Percentiles rank a stretch among this genome's conserved stretches.
Conservation (phyloP, 2,888 invertebrate genomes). For the Melinopterus prodromus region DNA sequence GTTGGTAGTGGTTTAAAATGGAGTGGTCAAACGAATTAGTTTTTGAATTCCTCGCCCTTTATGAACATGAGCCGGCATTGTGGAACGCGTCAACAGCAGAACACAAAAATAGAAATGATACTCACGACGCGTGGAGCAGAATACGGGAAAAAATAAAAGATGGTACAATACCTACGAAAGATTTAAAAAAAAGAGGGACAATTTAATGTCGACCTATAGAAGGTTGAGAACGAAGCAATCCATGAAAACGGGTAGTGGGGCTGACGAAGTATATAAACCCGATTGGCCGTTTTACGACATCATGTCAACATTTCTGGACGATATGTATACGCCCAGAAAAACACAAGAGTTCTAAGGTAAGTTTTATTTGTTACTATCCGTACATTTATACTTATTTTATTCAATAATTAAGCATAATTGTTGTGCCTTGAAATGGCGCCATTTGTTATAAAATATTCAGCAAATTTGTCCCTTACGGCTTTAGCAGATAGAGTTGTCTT, state of each 20-base stretch:
- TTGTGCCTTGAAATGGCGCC: constrained; percentile 33
- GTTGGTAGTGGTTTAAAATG: constrained; percentile 7
- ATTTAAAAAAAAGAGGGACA: constrained; percentile 6
- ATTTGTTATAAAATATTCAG: constrained; percentile 31
- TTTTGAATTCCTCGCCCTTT: constrained; percentile 23
- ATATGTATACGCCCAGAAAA: not conserved
- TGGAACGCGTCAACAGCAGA: constrained; percentile 61
- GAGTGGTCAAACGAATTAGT: constrained; percentile 23
- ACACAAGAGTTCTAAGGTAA: not conserved
- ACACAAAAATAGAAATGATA: constrained; percentile 58
- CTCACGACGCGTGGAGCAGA: constrained; percentile 60
- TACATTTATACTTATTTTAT: no score
- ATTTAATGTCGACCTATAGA: constrained; percentile 5
- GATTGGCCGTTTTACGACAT: not conserved
- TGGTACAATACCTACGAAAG: not conserved
- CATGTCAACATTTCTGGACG: not conserved
- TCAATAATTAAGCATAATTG: constrained; percentile 19
- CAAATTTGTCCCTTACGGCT: constrained; percentile 31
- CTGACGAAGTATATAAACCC: not conserved
- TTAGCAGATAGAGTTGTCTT: constrained; percentile 29
- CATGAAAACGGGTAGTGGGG: not conserved
- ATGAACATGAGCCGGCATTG: constrained; percentile 54
- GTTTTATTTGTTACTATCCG: no score
- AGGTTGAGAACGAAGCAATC: not conserved
- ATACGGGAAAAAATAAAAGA: constrained; percentile 56